Percentiles rank a stretch among this genome's conserved stretches.
Evolutionary conservation across 2,888 invertebrate species (phyloP).

Genomic region (Xanthostigma xanthostigma): DNA sequence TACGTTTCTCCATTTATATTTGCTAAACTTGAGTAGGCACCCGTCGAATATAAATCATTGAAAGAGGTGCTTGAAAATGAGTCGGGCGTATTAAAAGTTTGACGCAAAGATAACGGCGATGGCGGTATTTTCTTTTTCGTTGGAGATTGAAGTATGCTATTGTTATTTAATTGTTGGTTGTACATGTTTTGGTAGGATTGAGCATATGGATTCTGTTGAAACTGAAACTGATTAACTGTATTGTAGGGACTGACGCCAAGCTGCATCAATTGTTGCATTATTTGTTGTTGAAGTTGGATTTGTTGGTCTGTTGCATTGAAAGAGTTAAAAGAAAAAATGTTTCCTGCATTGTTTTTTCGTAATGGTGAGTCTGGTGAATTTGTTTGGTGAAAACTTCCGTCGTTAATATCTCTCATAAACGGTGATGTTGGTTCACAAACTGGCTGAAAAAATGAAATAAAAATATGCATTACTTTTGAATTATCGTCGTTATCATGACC

Average conservation of each 20-base stretch:
- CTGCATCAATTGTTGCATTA: conserved; percentile 15
- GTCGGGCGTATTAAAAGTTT: conserved; percentile 17
- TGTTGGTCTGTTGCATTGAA: neutral
- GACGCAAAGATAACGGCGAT: conserved; percentile 22
- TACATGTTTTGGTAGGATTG: conserved; percentile 8
- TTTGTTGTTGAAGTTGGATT: conserved; percentile 18
- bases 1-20: neutral
- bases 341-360: conserved; percentile 1
- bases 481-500: too few species aligned
- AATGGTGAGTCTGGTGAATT: conserved; percentile 4
- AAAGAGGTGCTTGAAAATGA: too few species aligned
- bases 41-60: too few species aligned
- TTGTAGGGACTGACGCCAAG: conserved; percentile 11
- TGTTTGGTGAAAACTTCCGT: neutral
- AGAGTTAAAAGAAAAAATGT: conserved; percentile 3
- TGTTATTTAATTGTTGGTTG: conserved; percentile 5
- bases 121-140: conserved; percentile 24
- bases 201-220: conserved; percentile 1
- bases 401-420: neutral
- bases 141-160: conserved; percentile 22
- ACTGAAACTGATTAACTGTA: neutral
- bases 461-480: too few species aligned
- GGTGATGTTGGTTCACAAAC: conserved; percentile 4
- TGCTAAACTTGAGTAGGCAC: too few species aligned
- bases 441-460: neutral